Conservation (phyloP, 2,113 vertebrate genomes). For the Cryptomyrus ogoouensis region DNA sequence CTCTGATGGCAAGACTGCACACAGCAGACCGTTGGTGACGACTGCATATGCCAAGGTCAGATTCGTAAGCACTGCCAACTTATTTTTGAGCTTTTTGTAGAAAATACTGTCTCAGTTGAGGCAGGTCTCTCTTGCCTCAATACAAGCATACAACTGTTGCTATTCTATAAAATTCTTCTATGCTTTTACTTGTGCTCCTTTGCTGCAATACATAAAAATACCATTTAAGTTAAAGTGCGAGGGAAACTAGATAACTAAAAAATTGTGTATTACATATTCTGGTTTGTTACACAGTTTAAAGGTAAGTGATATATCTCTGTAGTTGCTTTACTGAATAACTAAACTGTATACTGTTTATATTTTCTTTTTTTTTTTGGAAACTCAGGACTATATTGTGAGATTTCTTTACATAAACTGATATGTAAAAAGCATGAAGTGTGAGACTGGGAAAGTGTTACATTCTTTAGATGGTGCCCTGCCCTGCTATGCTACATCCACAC, state of each 20-base stretch:
- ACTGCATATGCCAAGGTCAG: neutral
- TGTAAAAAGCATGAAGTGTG: neutral
- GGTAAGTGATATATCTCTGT: neutral
- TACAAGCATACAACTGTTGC: neutral
- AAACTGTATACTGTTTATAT: neutral
- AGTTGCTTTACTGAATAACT: neutral
- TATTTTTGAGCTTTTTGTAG: neutral
- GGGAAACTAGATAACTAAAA: neutral
- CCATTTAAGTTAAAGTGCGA: neutral
- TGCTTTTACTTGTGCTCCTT: neutral
- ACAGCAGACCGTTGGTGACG: neutral
- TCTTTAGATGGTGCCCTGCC: neutral
- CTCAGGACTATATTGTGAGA: neutral
- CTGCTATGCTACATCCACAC: neutral
- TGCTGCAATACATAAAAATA: neutral
- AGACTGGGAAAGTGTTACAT: neutral
- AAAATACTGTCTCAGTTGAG: neutral
- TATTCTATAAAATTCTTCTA: neutral
- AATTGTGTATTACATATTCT: neutral
- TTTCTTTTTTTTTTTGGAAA: neutral
- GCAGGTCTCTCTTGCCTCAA: neutral
- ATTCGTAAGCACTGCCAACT: neutral
- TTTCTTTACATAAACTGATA: neutral
- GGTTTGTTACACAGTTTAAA: neutral
- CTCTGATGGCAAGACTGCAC: slow-evolving; percentile 4